Evolutionary conservation across 2,888 invertebrate genomes (phyloP).

Genomic region (Ptychoptera contaminata): DNA sequence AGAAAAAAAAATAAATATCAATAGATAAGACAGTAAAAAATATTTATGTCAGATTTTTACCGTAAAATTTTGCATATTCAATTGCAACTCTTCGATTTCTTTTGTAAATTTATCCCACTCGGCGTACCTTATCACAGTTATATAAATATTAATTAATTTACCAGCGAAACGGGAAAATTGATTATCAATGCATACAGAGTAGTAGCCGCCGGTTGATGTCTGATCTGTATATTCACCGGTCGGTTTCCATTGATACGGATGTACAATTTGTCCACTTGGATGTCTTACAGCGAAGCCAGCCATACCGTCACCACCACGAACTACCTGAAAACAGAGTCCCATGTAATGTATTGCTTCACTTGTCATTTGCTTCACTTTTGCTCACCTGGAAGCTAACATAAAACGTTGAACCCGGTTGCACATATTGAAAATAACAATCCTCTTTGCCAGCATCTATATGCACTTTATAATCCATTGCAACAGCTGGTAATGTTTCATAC

Average conservation of each 20-base stretch:
- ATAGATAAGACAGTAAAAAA: neutral
- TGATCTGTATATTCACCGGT: conserved; percentile 80
- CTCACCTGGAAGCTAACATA: conserved; percentile 86
- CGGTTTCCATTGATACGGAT: conserved; percentile 83
- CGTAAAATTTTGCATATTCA: conserved; percentile 83
- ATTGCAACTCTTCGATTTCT: conserved; percentile 72
- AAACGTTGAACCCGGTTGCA: conserved; percentile 79
- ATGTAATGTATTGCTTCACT: neutral
- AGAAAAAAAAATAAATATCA: conserved; percentile 18
- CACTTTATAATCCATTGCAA: conserved; percentile 91
- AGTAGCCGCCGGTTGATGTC: conserved; percentile 66
- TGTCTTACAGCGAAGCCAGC: conserved; percentile 83
- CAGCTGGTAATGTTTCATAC: conserved; percentile 79
- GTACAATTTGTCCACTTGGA: conserved; percentile 68
- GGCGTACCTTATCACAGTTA: conserved; percentile 82
- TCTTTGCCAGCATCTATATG: conserved; percentile 89
- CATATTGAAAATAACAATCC: conserved; percentile 91
- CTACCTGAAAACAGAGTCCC: conserved; percentile 43
- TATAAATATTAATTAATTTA: conserved; percentile 76
- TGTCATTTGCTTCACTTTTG: conserved; percentile 4
- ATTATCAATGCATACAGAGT: conserved; percentile 82
- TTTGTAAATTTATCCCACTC: conserved; percentile 85
- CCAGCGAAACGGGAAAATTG: conserved; percentile 83
- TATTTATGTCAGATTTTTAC: conserved; percentile 42
- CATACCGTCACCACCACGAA: conserved; percentile 87